Evolutionary conservation across 30 jellyfish, hydroid and myxozoan genomes (phyloP).

Genomic region (Pelagia noctiluca): DNA sequence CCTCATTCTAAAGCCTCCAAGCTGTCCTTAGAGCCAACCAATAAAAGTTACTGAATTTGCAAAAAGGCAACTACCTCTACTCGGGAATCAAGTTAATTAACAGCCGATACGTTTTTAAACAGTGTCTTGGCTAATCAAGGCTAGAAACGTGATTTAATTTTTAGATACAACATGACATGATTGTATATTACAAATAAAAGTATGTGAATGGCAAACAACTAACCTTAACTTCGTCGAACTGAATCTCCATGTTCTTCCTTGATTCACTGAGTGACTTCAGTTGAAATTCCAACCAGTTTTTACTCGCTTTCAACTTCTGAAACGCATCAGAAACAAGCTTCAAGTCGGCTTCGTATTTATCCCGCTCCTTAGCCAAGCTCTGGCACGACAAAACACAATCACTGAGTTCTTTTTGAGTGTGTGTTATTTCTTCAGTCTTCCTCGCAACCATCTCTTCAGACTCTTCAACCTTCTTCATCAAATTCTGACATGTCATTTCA

Average conservation of each 20-base stretch:
- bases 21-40: no score
- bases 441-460: slow-evolving; percentile 7
- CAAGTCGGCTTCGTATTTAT: slow-evolving; percentile 41
- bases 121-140: no score
- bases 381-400: neutral
- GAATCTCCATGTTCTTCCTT: slow-evolving; percentile 61
- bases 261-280: slow-evolving; percentile 60
- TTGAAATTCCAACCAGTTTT: slow-evolving; percentile 71
- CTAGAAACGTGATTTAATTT: no score
- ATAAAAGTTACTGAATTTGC: no score
- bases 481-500: neutral
- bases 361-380: neutral
- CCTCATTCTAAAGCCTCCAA: no score
- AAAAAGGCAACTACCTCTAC: no score
- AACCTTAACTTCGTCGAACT: slow-evolving; percentile 53
- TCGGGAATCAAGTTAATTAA: no score
- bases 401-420: slow-evolving; percentile 25
- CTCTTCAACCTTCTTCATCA: slow-evolving; percentile 2
- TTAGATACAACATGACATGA: no score
- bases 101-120: no score
- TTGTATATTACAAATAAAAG: no score
- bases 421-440: slow-evolving; percentile 33
- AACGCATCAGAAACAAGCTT: slow-evolving; percentile 60
- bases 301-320: slow-evolving; percentile 53
- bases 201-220: no score